A percentile compares a stretch with the other conserved stretches of the same genome.
Evolutionary conservation across 2,113 vertebrate species (phyloP).

Genomic region (Hemibagrus wyckioides): DNA sequence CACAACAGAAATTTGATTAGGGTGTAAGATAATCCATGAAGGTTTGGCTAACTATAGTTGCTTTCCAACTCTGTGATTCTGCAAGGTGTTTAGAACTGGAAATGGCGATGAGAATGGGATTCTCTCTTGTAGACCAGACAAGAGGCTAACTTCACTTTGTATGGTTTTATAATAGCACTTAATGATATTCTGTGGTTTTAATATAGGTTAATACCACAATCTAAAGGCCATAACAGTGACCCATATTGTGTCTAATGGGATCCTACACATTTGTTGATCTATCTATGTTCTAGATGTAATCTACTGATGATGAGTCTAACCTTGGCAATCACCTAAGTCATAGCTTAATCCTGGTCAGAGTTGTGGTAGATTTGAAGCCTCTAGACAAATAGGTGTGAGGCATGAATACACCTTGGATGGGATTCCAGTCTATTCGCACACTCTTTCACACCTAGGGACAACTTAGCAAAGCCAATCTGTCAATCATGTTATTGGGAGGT

Average conservation of each 20-base stretch:
- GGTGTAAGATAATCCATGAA: neutral
- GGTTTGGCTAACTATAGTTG: neutral
- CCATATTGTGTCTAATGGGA: neutral
- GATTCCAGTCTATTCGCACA: neutral
- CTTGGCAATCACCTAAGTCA: neutral
- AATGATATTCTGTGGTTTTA: neutral
- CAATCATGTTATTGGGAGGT: neutral
- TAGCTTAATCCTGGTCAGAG: neutral
- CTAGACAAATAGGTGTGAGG: neutral
- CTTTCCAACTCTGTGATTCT: neutral
- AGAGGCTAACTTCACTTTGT: neutral
- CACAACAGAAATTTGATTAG: slow-evolving; percentile 8
- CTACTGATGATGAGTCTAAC: neutral
- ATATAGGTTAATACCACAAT: neutral
- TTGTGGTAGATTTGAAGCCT: neutral
- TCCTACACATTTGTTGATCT: neutral
- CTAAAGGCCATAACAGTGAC: neutral
- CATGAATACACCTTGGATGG: neutral
- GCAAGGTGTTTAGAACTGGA: neutral
- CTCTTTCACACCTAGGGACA: neutral
- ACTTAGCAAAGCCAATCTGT: neutral
- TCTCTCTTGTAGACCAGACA: neutral
- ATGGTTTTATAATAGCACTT: neutral
- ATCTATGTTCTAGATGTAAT: neutral
- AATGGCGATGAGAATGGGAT: neutral